These are phyloP conservation scores for Tokudaia tokunoshimensis DNA, from an alignment of 2,797 vertebrate species.

Conservation along the genomic window DNA sequence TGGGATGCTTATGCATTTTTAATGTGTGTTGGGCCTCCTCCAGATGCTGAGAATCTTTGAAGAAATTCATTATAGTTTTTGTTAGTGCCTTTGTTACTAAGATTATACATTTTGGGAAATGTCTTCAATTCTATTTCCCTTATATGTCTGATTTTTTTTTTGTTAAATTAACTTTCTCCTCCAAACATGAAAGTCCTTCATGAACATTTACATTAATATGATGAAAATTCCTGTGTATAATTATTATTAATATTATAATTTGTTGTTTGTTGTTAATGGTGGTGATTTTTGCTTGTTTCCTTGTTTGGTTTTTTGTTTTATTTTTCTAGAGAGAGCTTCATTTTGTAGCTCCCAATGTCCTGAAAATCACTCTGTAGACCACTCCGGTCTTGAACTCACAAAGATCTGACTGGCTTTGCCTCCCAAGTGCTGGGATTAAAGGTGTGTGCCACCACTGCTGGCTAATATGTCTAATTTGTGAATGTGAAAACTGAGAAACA, in stretches of 20 bases:
- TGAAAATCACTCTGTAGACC: not conserved
- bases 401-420: not conserved
- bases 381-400: not conserved
- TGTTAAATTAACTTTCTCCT: not conserved
- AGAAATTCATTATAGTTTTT: not conserved
- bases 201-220: not conserved
- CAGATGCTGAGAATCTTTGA: not conserved
- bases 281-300: not conserved
- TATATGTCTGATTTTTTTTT: not conserved
- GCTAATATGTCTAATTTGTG: not conserved
- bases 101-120: not conserved
- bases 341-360: not conserved
- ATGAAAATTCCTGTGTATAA: not conserved
- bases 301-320: not conserved
- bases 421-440: not conserved
- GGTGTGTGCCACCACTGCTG: not conserved
- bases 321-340: not conserved
- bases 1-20: not conserved
- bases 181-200: not conserved
- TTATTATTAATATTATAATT: not conserved
- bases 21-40: not conserved
- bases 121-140: not conserved
- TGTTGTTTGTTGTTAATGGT: not conserved
- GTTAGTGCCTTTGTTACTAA: not conserved
- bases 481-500: not conserved